These are phyloP conservation scores for Grus americana DNA, from an alignment of 2,113 vertebrate genomes.

Conservation along the genomic window DNA sequence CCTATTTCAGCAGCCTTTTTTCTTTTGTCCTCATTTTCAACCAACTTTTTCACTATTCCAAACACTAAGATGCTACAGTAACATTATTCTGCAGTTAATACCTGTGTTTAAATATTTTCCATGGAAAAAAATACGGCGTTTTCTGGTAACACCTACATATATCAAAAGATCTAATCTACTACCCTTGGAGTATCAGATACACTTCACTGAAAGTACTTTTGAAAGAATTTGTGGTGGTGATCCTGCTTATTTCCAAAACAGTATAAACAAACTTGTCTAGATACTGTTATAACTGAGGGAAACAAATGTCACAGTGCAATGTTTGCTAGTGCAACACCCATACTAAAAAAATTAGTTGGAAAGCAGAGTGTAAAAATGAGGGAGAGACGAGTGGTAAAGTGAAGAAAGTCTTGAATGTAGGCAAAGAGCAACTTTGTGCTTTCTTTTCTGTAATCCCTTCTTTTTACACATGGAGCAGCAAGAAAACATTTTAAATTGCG, in stretches of 20 bases:
- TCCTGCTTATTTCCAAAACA: not conserved
- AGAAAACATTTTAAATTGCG: not conserved
- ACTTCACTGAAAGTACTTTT: not conserved
- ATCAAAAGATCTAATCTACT: not conserved
- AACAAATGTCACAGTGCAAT: not conserved
- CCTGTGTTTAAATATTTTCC: not conserved
- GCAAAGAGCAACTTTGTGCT: not conserved
- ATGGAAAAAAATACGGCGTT: not conserved
- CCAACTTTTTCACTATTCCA: not conserved
- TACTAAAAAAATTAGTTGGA: not conserved
- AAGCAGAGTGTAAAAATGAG: not conserved
- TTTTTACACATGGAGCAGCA: not conserved
- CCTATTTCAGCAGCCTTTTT: not conserved
- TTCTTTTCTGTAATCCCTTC: not conserved
- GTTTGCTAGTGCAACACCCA: not conserved
- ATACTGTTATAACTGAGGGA: not conserved
- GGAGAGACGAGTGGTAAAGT: not conserved
- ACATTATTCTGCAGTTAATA: not conserved
- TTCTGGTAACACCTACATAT: not conserved
- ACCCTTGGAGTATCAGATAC: not conserved
- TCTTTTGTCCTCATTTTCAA: not conserved
- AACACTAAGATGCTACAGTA: not conserved
- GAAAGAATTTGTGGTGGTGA: not conserved
- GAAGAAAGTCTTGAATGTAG: not conserved
- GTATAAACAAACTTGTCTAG: not conserved